Base-by-base conservation (phyloP, 2,113 vertebrate genomes). In the Ciconia boyciana region DNA sequence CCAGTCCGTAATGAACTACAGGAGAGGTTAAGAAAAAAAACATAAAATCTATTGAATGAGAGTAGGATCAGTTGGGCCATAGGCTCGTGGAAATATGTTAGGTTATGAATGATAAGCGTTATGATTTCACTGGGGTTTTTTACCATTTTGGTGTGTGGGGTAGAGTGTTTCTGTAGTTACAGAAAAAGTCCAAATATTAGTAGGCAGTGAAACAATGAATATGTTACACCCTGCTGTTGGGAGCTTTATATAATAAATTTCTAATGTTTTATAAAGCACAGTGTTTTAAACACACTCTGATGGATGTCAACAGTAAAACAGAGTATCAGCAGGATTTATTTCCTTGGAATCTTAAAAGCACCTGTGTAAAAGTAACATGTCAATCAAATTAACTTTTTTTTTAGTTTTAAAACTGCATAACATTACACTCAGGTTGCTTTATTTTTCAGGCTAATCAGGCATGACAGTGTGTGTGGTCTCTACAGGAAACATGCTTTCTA, bases 121-220 rank as follows among this genome's bases (percentile, higher is more conserved):
- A 66, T 22, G 55, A 39, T 72, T 91, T 91, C 52, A 39, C 14
- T 78, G 39, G 13, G 1, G 0, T 10, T 44, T 76, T 85, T 90
- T 58, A 26, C 43, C 8, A n/a, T 79, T 90, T 85, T 10, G 3
- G 1, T 46, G 17, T 48, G 8, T 31, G 31, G 15, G 28, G 61
- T 64, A n/a, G 16, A 44, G 16, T 52, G 17, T 65, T 87, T 31
- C 28, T 69, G 48, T 75, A 92, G 13, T 84, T 95, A 88, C 22
- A 78, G 64, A 86, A 94, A 68, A 83, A 96, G 71, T 90, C 83
- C 78, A 95, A 89, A 84, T 93, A 96, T 83, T 95, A 92, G 85
- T 90, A 94, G 80, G 64, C 18, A 31, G 22, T 83, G 54, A 64
- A 86, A 87, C 83, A 96, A 55, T 94, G 51, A 89, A 25, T 89